Evolutionary conservation across 2,797 vertebrate species (phyloP).

Genomic region (Heterohyrax brucei): DNA sequence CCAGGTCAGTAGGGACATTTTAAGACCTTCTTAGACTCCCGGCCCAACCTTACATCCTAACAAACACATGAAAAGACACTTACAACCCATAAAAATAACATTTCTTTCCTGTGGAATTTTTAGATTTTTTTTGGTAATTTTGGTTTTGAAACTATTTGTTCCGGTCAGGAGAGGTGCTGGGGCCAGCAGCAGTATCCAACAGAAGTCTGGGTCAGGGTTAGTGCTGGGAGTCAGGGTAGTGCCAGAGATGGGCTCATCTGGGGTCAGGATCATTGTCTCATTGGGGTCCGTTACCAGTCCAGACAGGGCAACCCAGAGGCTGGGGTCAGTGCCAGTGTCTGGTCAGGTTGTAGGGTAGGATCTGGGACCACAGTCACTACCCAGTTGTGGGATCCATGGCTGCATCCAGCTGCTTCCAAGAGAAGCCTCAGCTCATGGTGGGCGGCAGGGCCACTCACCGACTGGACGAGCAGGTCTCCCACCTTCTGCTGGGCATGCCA

Average conservation of each 20-base stretch:
- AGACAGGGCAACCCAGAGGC: neutral
- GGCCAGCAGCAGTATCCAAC: neutral
- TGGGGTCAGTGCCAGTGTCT: neutral
- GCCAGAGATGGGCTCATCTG: neutral
- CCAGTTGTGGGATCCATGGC: no score
- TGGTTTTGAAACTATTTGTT: constrained; percentile 20
- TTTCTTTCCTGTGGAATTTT: constrained; percentile 14
- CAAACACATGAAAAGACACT: neutral
- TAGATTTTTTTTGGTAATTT: constrained; percentile 38
- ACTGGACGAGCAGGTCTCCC: constrained; percentile 96
- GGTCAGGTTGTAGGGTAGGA: neutral
- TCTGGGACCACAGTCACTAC: neutral
- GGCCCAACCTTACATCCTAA: no score
- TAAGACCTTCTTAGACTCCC: neutral
- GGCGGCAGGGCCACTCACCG: constrained; percentile 92
- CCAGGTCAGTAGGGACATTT: neutral
- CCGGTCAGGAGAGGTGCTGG: neutral
- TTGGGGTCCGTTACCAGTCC: neutral
- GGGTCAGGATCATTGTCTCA: neutral
- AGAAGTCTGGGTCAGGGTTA: neutral
- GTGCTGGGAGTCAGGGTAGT: neutral
- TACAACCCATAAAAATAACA: neutral
- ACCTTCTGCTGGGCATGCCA: constrained; percentile 98
- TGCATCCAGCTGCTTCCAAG: neutral
- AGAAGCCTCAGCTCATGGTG: neutral